phyloP scores from a whole-genome alignment of 2,888 invertebrate species.

The Drosophila colorata region DNA sequence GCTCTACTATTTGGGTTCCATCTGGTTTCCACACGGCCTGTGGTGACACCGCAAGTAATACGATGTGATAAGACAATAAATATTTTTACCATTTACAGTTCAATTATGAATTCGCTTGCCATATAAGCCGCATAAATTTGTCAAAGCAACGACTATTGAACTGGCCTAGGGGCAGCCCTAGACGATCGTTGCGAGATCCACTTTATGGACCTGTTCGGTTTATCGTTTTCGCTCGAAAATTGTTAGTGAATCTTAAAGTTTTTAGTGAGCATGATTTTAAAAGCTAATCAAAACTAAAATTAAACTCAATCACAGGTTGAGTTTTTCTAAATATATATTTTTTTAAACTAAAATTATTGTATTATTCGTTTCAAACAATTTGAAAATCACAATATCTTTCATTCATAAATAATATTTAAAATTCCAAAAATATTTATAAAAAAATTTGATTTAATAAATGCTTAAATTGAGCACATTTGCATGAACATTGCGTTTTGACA shows the following conservation, averaged over 20 bases:
- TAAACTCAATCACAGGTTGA: too few species aligned
- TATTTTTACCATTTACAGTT: slow-evolving; percentile 82
- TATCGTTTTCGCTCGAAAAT: too few species aligned
- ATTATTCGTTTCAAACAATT: background rate
- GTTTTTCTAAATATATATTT: too few species aligned
- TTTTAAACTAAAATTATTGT: too few species aligned
- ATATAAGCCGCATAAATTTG: slow-evolving; percentile 68
- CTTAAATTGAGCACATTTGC: slow-evolving; percentile 10
- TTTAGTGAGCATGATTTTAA: too few species aligned
- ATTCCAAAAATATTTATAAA: slow-evolving; percentile 2
- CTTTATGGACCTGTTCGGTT: slow-evolving; percentile 22
- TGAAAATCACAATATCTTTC: too few species aligned
- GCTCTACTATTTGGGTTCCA: slow-evolving; percentile 44
- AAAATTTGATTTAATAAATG: background rate
- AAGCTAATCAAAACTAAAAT: too few species aligned
- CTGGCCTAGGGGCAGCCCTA: background rate
- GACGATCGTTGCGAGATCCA: background rate
- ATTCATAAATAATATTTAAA: background rate
- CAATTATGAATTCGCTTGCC: slow-evolving; percentile 70
- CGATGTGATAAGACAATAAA: slow-evolving; percentile 85
- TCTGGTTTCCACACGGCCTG: slow-evolving; percentile 59
- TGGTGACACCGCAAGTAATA: slow-evolving; percentile 84
- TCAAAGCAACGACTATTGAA: slow-evolving; percentile 38
- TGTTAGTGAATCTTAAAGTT: too few species aligned
- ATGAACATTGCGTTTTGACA: background rate